phyloP scores from a whole-genome alignment of 1,140 invertebrate genomes.

The Venturia canescens region DNA sequence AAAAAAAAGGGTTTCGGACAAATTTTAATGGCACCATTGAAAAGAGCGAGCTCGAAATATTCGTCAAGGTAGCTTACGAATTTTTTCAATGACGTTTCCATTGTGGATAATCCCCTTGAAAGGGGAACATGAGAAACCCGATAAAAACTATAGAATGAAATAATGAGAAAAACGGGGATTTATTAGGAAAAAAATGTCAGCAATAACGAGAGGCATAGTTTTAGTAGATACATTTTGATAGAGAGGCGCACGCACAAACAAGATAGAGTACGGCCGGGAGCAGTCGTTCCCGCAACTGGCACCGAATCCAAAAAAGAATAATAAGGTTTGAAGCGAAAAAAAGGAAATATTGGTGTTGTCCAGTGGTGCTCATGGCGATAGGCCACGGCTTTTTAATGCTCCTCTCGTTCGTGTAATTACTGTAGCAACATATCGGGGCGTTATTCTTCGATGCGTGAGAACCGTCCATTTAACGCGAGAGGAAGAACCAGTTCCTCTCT shows the following conservation, averaged over 20 bases:
- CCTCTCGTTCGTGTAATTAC: constrained; percentile 48
- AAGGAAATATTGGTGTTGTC: constrained; percentile 57
- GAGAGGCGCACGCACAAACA: constrained; percentile 5
- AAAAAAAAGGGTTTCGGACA: too few species aligned
- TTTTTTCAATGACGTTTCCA: too few species aligned
- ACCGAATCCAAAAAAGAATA: constrained; percentile 27
- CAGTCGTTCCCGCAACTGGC: constrained; percentile 36
- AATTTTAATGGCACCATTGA: too few species aligned
- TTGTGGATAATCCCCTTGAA: too few species aligned
- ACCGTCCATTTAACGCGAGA: constrained; percentile 68
- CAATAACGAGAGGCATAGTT: too few species aligned
- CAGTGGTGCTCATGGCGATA: constrained; percentile 62
- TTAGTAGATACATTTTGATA: background rate
- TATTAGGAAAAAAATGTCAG: too few species aligned
- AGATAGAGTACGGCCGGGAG: constrained; percentile 23
- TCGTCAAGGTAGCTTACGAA: too few species aligned
- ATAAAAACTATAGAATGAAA: too few species aligned
- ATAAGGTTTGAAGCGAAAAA: constrained; percentile 40
- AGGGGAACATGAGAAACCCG: too few species aligned
- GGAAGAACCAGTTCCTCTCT: constrained; percentile 67
- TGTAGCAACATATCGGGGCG: constrained; percentile 41
- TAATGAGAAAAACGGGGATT: too few species aligned
- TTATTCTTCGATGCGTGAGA: constrained; percentile 62
- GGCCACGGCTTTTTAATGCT: constrained; percentile 34
- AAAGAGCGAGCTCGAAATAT: too few species aligned